Percentiles rank a stretch among this genome's conserved stretches.
phyloP scores from a whole-genome alignment of 1,140 invertebrate species.

The Plutomurus gul region DNA sequence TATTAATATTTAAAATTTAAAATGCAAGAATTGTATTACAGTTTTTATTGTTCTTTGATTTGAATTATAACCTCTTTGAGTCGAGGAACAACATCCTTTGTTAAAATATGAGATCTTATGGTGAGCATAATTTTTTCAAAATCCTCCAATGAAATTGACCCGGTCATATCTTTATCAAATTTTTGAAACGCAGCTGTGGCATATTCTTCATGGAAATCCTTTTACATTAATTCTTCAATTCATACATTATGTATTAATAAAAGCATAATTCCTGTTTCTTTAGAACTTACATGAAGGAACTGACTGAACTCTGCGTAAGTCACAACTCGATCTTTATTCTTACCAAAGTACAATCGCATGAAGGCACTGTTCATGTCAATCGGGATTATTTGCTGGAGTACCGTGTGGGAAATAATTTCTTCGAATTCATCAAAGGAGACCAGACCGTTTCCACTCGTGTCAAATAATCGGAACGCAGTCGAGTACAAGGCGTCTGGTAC shows the following conservation, averaged over 20 bases:
- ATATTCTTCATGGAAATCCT: slow-evolving; percentile 99
- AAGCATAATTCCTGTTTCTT: background rate
- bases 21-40: background rate
- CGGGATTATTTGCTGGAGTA: slow-evolving; percentile 13
- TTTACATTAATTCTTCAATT: background rate
- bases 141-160: slow-evolving; percentile 34
- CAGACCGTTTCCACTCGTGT: slow-evolving; percentile 11
- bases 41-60: background rate
- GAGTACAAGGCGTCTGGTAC: slow-evolving; percentile 96
- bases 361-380: background rate
- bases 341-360: background rate
- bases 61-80: slow-evolving; percentile 22
- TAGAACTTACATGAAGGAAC: slow-evolving; percentile 53
- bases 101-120: slow-evolving; percentile 43
- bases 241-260: slow-evolving; percentile 52
- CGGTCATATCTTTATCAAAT: background rate
- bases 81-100: background rate
- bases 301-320: background rate
- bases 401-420: slow-evolving; percentile 32
- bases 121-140: slow-evolving; percentile 44
- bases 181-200: slow-evolving; percentile 71
- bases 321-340: slow-evolving; percentile 3
- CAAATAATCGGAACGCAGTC: slow-evolving; percentile 69
- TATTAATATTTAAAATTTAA: background rate
- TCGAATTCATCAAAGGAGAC: slow-evolving; percentile 33